phyloP scores from a whole-genome alignment of 1,140 invertebrate genomes.

The Hyposmocoma kahamanoa region DNA sequence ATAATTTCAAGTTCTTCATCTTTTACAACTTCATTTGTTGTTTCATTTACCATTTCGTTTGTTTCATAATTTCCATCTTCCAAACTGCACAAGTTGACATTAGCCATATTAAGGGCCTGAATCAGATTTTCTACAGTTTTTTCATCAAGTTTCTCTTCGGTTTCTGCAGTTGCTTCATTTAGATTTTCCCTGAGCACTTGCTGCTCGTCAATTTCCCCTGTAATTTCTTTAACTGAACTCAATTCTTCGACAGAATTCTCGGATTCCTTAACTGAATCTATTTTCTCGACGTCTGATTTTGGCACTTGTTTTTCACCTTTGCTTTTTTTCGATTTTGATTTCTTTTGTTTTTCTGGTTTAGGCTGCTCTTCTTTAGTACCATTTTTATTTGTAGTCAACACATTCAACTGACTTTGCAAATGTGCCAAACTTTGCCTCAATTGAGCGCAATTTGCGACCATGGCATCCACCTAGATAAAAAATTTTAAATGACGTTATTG shows the following conservation, averaged over 20 bases:
- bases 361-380: conserved; percentile 38
- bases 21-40: conserved; percentile 25
- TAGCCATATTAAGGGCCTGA: conserved; percentile 44
- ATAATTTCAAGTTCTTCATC: too few relatives aligned
- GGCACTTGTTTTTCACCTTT: conserved; percentile 38
- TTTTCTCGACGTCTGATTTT: conserved; percentile 26
- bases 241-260: conserved; percentile 19
- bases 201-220: not conserved
- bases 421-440: conserved; percentile 75
- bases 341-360: conserved; percentile 52
- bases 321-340: conserved; percentile 57
- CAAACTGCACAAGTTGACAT: conserved; percentile 40
- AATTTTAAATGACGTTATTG: not conserved
- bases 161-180: conserved; percentile 3
- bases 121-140: conserved; percentile 45
- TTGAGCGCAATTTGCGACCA: conserved; percentile 76
- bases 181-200: not conserved
- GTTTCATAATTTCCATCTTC: conserved; percentile 24
- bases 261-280: conserved; percentile 14
- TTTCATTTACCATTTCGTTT: too few relatives aligned
- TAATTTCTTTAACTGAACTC: conserved; percentile 1
- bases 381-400: conserved; percentile 44
- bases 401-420: conserved; percentile 74
- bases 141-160: conserved; percentile 30
- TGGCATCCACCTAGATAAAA: conserved; percentile 70